These are phyloP conservation scores for Mya arenaria DNA, from an alignment of 1,140 invertebrate species.

Conservation along the genomic window DNA sequence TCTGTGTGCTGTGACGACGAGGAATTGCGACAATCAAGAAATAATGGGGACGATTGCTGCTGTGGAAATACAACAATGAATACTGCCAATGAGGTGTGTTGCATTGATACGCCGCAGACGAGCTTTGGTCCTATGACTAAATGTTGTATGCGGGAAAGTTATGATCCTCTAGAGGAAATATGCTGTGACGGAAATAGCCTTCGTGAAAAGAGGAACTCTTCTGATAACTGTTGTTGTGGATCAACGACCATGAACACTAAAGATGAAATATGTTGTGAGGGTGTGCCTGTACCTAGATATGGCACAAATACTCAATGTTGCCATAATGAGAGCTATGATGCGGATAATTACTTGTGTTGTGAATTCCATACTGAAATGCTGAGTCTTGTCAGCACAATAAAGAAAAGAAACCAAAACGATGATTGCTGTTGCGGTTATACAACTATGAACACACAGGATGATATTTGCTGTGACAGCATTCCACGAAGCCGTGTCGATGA, in stretches of 20 bases:
- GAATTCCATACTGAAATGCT: background rate
- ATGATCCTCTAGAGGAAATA: constrained; percentile 3
- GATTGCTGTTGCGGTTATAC: constrained; percentile 44
- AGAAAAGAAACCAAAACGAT: constrained; percentile 17
- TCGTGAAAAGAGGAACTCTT: constrained; percentile 16
- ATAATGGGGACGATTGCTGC: constrained; percentile 35
- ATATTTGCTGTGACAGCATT: constrained; percentile 51
- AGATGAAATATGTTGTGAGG: constrained; percentile 42
- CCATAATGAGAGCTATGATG: constrained; percentile 20
- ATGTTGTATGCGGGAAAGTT: constrained; percentile 35
- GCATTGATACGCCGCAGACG: constrained; percentile 20
- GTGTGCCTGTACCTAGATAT: constrained; percentile 7
- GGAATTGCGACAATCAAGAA: background rate
- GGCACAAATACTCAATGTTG: constrained; percentile 42
- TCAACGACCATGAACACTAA: constrained; percentile 44
- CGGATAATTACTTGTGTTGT: constrained; percentile 30
- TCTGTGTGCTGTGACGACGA: constrained; percentile 15
- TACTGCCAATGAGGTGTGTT: constrained; percentile 38
- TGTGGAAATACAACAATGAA: constrained; percentile 49
- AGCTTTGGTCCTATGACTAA: constrained; percentile 3
- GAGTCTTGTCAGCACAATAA: constrained; percentile 23
- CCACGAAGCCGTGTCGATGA: constrained; percentile 29
- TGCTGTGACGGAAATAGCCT: constrained; percentile 27
- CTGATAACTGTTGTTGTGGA: constrained; percentile 50
- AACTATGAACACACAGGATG: constrained; percentile 17